Evolutionary conservation across 2,113 vertebrate species (phyloP).

Genomic region (Micromys minutus): DNA sequence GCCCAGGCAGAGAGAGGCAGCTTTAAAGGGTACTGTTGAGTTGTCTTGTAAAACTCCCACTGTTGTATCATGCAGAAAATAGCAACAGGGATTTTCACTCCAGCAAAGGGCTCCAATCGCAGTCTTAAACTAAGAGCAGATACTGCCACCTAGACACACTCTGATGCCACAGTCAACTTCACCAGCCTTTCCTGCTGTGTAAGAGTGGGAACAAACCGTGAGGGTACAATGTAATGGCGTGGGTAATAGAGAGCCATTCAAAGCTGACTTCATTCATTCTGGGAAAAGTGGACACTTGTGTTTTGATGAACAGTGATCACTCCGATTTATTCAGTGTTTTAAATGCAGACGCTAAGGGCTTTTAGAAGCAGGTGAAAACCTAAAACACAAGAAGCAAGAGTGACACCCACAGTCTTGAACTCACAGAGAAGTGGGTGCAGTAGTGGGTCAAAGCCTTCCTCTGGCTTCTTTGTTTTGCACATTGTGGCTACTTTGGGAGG

Average conservation of each 20-base stretch:
- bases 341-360: constrained; percentile 19
- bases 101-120: background rate
- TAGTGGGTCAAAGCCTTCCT: background rate
- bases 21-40: constrained; percentile 40
- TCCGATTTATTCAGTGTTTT: constrained; percentile 60
- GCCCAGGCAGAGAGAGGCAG: background rate
- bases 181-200: constrained; percentile 30
- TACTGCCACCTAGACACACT: constrained; percentile 78
- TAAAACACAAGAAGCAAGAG: background rate
- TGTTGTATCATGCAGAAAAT: background rate
- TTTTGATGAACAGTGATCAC: constrained; percentile 51
- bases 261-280: constrained; percentile 42
- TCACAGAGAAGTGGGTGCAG: constrained; percentile 16
- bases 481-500: constrained; percentile 11
- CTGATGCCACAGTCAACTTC: constrained; percentile 30
- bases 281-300: background rate
- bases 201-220: constrained; percentile 14
- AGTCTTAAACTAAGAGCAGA: constrained; percentile 57
- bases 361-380: constrained; percentile 29
- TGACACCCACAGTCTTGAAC: background rate
- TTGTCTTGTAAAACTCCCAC: constrained; percentile 13
- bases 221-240: background rate
- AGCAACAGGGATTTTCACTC: background rate
- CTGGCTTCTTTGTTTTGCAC: background rate
- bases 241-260: constrained; percentile 28